Percentiles rank a stretch among this genome's conserved stretches.
phyloP scores from a whole-genome alignment of 2,888 invertebrate genomes.

The Patella ulyssiponensis region DNA sequence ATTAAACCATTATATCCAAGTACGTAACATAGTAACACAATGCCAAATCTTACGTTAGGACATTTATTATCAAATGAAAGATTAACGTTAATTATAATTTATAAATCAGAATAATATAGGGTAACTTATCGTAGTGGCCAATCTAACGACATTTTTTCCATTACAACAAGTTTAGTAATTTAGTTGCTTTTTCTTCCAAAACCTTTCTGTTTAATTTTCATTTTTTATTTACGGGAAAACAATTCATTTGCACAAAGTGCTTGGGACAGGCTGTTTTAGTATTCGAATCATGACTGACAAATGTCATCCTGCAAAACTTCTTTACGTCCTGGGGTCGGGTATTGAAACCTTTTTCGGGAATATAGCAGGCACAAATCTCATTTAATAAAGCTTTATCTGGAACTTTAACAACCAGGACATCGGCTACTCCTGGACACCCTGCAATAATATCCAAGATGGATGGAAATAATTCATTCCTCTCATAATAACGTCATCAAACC shows the following conservation, averaged over 20 bases:
- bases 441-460: conserved; percentile 27
- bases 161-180: not conserved
- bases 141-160: too few relatives aligned
- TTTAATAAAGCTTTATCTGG: conserved; percentile 5
- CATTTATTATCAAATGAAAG: too few relatives aligned
- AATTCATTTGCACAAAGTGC: not conserved
- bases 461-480: conserved; percentile 19
- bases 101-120: too few relatives aligned
- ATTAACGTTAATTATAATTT: too few relatives aligned
- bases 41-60: too few relatives aligned
- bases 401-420: conserved; percentile 11
- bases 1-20: too few relatives aligned
- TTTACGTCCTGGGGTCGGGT: not conserved
- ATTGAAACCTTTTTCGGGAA: not conserved
- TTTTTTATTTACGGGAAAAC: not conserved
- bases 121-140: too few relatives aligned
- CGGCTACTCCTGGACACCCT: not conserved
- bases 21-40: too few relatives aligned
- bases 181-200: not conserved
- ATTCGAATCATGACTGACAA: conserved; percentile 9
- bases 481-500: conserved; percentile 21
- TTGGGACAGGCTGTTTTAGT: not conserved
- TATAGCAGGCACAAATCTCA: conserved; percentile 14
- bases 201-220: not conserved
- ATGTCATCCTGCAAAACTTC: conserved; percentile 14